These are phyloP conservation scores for Hylyphantes graminicola DNA, from an alignment of 1,140 invertebrate species.

Conservation along the genomic window DNA sequence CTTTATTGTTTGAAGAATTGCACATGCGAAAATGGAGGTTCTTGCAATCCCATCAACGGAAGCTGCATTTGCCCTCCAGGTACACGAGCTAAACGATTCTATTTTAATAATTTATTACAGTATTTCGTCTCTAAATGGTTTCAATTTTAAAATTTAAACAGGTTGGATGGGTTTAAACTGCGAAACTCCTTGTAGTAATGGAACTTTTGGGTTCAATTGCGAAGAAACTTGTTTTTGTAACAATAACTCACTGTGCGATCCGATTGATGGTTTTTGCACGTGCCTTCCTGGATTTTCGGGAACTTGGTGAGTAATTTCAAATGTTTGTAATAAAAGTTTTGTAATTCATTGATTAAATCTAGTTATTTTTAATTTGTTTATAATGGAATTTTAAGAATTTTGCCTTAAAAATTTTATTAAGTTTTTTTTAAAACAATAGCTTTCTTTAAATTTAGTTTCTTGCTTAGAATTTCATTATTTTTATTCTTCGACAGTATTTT, in stretches of 20 bases:
- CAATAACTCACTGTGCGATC: constrained; percentile 75
- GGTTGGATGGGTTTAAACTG: constrained; percentile 73
- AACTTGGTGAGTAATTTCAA: constrained; percentile 63
- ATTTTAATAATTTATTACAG: constrained; percentile 9
- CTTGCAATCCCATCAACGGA: constrained; percentile 83
- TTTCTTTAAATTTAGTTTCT: too few species aligned
- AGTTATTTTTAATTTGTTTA: too few species aligned
- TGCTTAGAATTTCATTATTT: too few species aligned
- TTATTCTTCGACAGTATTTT: too few species aligned
- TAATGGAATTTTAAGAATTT: too few species aligned
- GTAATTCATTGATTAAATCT: too few species aligned
- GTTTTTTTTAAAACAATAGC: too few species aligned
- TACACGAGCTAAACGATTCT: constrained; percentile 10
- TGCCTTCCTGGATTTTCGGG: constrained; percentile 70
- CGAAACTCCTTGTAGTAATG: constrained; percentile 78
- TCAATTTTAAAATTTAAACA: not conserved
- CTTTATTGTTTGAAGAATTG: constrained; percentile 71
- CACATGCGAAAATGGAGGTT: constrained; percentile 87
- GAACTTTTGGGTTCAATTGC: constrained; percentile 82
- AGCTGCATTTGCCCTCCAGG: constrained; percentile 7
- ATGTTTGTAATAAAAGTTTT: not conserved
- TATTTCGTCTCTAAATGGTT: too few species aligned
- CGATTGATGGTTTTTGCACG: constrained; percentile 72
- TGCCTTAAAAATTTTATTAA: too few species aligned
- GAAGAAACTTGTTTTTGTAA: constrained; percentile 83